These are phyloP conservation scores for Falco peregrinus DNA, from an alignment of 2,797 vertebrate species.

Conservation along the genomic window DNA sequence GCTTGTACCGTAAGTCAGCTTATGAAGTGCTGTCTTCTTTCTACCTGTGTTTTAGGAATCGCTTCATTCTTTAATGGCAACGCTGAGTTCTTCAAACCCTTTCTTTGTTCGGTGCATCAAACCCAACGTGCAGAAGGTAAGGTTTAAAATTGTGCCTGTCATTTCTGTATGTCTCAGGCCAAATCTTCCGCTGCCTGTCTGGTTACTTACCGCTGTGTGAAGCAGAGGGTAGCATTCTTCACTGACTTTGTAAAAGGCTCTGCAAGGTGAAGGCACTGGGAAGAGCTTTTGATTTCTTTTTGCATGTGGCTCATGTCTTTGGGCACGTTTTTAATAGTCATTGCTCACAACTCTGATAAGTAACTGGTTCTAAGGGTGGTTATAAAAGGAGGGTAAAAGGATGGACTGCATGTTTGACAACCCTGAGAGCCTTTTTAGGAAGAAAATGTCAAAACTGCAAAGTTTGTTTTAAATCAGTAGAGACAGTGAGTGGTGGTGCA, in stretches of 20 bases:
- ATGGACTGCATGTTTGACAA: not conserved
- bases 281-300: not conserved
- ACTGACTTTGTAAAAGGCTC: not conserved
- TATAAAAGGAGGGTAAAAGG: not conserved
- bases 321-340: not conserved
- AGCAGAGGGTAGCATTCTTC: not conserved
- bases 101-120: constrained; percentile 98
- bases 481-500: not conserved
- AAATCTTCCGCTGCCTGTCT: not conserved
- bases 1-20: not conserved
- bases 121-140: constrained; percentile 94
- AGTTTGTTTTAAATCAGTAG: not conserved
- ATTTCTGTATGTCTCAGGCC: not conserved
- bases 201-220: not conserved
- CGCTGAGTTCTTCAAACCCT: constrained; percentile 90
- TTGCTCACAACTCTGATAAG: not conserved
- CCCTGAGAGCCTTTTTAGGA: not conserved
- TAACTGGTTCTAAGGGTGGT: not conserved
- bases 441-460: not conserved
- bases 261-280: not conserved
- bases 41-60: constrained; percentile 82
- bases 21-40: not conserved
- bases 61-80: constrained; percentile 94
- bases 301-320: not conserved
- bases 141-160: not conserved